Evolutionary conservation across 2,888 invertebrate genomes (phyloP).

Genomic region (Pimpla rufipes): DNA sequence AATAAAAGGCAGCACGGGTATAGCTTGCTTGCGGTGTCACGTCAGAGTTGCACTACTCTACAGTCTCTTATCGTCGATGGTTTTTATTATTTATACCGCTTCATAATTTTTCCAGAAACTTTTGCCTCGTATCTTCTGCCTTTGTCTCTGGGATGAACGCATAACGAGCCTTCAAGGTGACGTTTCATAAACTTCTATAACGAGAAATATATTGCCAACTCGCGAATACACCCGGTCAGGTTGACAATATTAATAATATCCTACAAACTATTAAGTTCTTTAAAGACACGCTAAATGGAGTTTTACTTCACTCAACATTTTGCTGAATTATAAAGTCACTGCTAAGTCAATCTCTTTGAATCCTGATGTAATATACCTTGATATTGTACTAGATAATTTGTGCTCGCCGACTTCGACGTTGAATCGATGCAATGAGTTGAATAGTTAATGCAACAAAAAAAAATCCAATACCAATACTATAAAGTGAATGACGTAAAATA

Average conservation of each 20-base stretch:
- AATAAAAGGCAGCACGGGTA: constrained; percentile 69
- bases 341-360: no score
- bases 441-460: no score
- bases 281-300: not conserved
- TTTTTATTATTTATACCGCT: constrained; percentile 34
- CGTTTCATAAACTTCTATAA: not conserved
- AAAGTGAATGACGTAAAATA: no score
- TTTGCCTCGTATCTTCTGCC: not conserved
- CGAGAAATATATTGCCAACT: constrained; percentile 1
- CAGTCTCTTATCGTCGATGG: constrained; percentile 8
- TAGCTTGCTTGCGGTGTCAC: constrained; percentile 39
- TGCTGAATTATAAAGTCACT: no score
- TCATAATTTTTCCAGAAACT: constrained; percentile 6
- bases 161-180: not conserved
- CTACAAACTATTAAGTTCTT: not conserved
- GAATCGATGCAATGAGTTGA: no score
- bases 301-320: no score
- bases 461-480: no score
- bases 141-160: not conserved
- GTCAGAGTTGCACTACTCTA: constrained; percentile 1
- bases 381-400: no score
- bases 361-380: no score
- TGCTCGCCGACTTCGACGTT: no score
- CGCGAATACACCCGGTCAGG: not conserved
- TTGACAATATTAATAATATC: constrained; percentile 1